A percentile compares a stretch with the other conserved stretches of the same genome.
phyloP scores from a whole-genome alignment of 2,113 vertebrate species.

The Panurus biarmicus region DNA sequence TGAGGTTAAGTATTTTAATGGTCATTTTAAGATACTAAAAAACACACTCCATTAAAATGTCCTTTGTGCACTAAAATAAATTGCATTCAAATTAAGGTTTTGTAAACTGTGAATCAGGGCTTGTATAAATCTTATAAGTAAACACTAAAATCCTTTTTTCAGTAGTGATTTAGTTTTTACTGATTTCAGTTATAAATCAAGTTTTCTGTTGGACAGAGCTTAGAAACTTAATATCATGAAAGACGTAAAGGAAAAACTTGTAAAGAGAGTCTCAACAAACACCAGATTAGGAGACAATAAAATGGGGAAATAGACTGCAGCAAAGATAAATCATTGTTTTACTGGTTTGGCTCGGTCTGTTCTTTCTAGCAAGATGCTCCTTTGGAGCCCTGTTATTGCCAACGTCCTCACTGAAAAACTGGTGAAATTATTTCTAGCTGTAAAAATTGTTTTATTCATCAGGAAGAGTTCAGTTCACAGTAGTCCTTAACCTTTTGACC shows the following conservation, averaged over 20 bases:
- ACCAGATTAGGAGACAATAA: background rate
- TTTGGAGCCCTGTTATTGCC: background rate
- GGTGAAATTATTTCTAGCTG: background rate
- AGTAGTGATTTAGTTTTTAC: background rate
- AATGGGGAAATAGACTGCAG: background rate
- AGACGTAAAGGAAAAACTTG: background rate
- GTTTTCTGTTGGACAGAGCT: background rate
- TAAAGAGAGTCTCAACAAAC: background rate
- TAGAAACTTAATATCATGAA: background rate
- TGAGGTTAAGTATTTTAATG: background rate
- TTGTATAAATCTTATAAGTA: background rate
- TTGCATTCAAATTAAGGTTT: background rate
- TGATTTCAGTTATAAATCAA: constrained; percentile 17
- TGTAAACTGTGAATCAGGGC: constrained; percentile 5
- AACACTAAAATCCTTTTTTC: constrained; percentile 41
- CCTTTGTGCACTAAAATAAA: background rate
- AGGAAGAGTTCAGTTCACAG: background rate
- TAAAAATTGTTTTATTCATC: background rate
- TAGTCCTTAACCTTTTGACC: background rate
- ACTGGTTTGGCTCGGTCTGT: background rate
- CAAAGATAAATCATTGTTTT: background rate
- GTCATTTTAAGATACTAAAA: background rate
- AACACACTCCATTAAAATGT: background rate
- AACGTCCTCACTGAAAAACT: background rate
- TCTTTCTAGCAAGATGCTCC: background rate